Evolutionary conservation across 2,797 vertebrate species (phyloP).

Genomic region (Pterois miles): DNA sequence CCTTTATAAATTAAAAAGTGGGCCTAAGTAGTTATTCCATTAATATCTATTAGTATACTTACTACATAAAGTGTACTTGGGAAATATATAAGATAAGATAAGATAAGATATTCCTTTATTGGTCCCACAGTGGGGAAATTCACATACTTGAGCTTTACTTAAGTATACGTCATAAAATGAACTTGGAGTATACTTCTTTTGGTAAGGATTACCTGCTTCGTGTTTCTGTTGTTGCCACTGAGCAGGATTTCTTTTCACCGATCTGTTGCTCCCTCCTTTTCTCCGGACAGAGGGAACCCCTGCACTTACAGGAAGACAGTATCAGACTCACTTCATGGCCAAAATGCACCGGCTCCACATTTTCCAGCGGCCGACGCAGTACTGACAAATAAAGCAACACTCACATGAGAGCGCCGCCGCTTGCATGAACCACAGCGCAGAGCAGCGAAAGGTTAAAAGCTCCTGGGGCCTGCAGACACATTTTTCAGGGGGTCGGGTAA

Average conservation of each 20-base stretch:
- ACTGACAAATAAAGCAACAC: conserved; percentile 58
- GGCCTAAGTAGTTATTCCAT: too few relatives aligned
- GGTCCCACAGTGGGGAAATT: too few relatives aligned
- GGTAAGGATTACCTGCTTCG: not conserved
- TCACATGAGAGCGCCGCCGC: conserved; percentile 57
- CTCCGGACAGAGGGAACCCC: conserved; percentile 38
- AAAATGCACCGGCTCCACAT: conserved; percentile 46
- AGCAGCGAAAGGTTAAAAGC: conserved; percentile 85
- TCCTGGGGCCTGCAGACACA: conserved; percentile 80
- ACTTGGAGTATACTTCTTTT: too few relatives aligned
- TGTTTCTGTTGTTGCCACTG: conserved; percentile 22
- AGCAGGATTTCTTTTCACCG: not conserved
- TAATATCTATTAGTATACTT: too few relatives aligned
- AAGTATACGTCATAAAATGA: too few relatives aligned
- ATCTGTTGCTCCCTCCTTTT: conserved; percentile 3
- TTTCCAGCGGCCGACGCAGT: conserved; percentile 54
- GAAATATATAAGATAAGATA: too few relatives aligned
- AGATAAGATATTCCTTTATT: too few relatives aligned
- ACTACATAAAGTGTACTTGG: too few relatives aligned
- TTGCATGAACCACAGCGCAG: conserved; percentile 76
- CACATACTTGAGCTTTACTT: too few relatives aligned
- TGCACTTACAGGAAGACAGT: conserved; percentile 7
- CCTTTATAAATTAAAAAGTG: too few relatives aligned
- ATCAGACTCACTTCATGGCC: conserved; percentile 32
- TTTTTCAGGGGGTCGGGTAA: conserved; percentile 83